A percentile compares a stretch with the other conserved stretches of the same genome.
Evolutionary conservation across 2,888 invertebrate species (phyloP).

Genomic region (Lithodes maja): DNA sequence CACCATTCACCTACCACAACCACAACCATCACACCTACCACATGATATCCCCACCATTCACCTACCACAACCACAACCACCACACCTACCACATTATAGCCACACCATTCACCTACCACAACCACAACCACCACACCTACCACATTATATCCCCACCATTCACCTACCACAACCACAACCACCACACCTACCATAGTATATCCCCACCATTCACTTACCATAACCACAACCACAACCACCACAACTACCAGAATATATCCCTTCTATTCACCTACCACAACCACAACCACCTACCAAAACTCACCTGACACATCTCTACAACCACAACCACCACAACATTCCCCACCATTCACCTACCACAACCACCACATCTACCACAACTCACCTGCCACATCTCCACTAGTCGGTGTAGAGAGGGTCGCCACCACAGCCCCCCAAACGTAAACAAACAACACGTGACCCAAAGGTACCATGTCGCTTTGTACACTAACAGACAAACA

Average conservation of each 20-base stretch:
- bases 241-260: neutral
- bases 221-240: neutral
- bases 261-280: neutral
- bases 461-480: neutral
- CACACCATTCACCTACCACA: neutral
- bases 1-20: too few species aligned
- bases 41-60: too few species aligned
- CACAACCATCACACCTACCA: too few species aligned
- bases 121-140: neutral
- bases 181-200: neutral
- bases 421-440: neutral
- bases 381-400: neutral
- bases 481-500: neutral
- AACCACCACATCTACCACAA: neutral
- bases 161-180: neutral
- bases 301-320: neutral
- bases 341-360: neutral
- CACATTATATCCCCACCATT: neutral
- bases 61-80: neutral
- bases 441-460: conserved; percentile 9
- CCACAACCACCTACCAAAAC: neutral
- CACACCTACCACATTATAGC: neutral
- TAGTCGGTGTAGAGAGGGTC: neutral
- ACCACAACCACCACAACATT: neutral
- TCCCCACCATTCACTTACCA: neutral